Conservation (phyloP, 2,797 vertebrate genomes). For the Sebastes matsubarae region DNA sequence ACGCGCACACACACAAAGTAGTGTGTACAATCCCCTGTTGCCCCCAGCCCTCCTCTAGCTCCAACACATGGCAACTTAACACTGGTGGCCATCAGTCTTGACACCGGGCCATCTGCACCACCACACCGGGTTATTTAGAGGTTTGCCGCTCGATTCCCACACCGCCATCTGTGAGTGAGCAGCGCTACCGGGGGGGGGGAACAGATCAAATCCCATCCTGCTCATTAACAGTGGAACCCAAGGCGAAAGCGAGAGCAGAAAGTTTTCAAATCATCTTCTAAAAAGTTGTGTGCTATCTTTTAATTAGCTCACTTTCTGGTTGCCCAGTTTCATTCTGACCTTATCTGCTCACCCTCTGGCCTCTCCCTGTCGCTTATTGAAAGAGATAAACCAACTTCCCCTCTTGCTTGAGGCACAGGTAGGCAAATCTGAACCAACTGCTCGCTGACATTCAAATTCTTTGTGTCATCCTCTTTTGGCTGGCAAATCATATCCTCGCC, state of each 20-base stretch:
- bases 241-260: constrained; percentile 1
- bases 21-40: constrained; percentile 33
- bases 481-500: constrained; percentile 48
- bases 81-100: constrained; percentile 43
- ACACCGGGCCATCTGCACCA: constrained; percentile 62
- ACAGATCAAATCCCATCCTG: constrained; percentile 7
- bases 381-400: constrained; percentile 32
- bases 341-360: constrained; percentile 28
- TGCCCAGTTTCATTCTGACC: constrained; percentile 44
- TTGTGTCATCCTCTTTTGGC: constrained; percentile 51
- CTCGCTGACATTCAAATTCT: constrained; percentile 64
- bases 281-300: constrained; percentile 33
- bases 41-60: constrained; percentile 3
- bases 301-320: constrained; percentile 50
- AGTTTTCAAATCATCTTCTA: constrained; percentile 22
- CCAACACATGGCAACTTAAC: constrained; percentile 52
- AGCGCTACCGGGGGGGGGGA: background rate
- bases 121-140: constrained; percentile 49
- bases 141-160: constrained; percentile 48
- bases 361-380: constrained; percentile 8
- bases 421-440: constrained; percentile 45
- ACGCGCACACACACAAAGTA: background rate
- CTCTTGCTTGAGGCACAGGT: constrained; percentile 27
- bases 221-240: constrained; percentile 25
- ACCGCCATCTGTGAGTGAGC: constrained; percentile 49